Conservation (phyloP, 1,140 invertebrate species). For the Calephelis nemesis region DNA sequence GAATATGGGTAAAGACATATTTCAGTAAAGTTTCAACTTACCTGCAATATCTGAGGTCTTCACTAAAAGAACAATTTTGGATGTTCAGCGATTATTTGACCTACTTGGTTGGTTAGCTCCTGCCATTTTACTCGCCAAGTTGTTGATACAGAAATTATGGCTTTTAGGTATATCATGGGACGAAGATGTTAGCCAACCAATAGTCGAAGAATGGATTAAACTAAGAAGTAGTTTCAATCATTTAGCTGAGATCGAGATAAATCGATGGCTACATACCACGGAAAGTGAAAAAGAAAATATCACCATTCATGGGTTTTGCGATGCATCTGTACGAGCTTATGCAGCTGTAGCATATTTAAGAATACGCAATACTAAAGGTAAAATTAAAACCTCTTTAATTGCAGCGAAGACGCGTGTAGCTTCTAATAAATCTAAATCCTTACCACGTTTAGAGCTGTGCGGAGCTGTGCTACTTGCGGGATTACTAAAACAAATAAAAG, state of each 20-base stretch:
- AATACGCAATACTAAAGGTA: no score
- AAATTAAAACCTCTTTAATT: no score
- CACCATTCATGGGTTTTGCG: slow-evolving; percentile 21
- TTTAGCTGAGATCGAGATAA: not conserved
- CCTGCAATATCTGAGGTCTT: not conserved
- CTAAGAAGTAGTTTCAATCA: not conserved
- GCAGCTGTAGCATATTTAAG: no score
- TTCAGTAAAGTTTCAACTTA: slow-evolving; percentile 1
- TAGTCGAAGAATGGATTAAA: not conserved
- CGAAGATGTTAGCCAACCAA: no score
- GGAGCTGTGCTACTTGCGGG: slow-evolving; percentile 14
- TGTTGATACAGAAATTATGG: no score
- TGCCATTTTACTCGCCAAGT: no score
- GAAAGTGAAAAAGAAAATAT: not conserved
- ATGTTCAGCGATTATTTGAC: no score
- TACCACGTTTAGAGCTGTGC: slow-evolving; percentile 26
- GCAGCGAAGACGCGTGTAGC: no score
- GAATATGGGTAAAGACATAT: not conserved
- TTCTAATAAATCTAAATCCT: no score
- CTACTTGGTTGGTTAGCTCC: no score
- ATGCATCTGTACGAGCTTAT: slow-evolving; percentile 21
- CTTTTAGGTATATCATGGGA: no score
- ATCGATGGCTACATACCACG: not conserved
- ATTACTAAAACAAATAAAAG: not conserved
- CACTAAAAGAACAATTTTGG: not conserved